phyloP scores from a whole-genome alignment of 2,113 vertebrate species.

The Xiphophorus maculatus region DNA sequence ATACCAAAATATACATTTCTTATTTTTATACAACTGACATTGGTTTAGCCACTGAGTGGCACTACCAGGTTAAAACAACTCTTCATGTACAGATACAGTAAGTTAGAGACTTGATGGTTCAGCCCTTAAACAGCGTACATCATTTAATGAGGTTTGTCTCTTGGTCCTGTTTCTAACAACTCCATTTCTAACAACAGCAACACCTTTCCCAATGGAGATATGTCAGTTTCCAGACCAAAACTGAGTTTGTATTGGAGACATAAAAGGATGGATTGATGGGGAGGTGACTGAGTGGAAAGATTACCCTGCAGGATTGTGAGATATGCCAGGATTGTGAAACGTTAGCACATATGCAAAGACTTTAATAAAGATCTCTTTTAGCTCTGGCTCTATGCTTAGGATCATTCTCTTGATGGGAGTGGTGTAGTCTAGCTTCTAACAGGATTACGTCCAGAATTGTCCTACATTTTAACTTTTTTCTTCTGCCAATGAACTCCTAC shows the following conservation, averaged over 20 bases:
- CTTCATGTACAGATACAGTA: not conserved
- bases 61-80: constrained; percentile 14
- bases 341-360: constrained; percentile 22
- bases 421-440: no score
- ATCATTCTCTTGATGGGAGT: no score
- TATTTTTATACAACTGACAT: not conserved
- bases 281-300: constrained; percentile 7
- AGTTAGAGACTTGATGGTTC: constrained; percentile 25
- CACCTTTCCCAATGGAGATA: constrained; percentile 14
- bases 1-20: not conserved
- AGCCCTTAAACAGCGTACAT: constrained; percentile 41
- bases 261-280: not conserved
- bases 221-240: constrained; percentile 51
- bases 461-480: not conserved
- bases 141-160: constrained; percentile 25
- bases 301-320: constrained; percentile 49
- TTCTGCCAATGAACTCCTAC: not conserved
- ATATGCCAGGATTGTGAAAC: constrained; percentile 38
- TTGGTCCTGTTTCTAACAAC: not conserved
- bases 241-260: not conserved
- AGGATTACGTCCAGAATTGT: no score
- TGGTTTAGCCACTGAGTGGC: constrained; percentile 35
- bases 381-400: no score
- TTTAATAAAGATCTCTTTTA: not conserved
- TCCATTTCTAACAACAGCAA: constrained; percentile 26